Conservation (phyloP, 2,797 vertebrate genomes). For the Rallus crepitans region DNA sequence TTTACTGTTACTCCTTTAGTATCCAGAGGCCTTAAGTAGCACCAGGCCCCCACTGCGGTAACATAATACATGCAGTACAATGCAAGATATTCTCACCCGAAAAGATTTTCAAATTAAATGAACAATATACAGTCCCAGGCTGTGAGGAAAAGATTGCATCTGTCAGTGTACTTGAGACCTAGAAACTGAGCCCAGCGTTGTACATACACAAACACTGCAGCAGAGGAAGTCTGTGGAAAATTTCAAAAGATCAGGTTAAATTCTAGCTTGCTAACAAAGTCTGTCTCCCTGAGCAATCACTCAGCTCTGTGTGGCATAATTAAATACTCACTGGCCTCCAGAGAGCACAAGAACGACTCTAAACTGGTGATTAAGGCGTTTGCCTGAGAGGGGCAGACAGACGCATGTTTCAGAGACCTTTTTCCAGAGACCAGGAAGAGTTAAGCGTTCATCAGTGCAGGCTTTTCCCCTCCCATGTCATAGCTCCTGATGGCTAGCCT, state of each 20-base stretch:
- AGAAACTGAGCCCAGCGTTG: background rate
- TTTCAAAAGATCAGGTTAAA: background rate
- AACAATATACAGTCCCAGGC: background rate
- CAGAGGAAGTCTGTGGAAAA: background rate
- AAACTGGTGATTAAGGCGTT: constrained; percentile 16
- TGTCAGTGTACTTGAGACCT: background rate
- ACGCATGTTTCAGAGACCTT: background rate
- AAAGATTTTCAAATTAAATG: background rate
- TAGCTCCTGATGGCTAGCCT: background rate
- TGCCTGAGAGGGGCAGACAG: background rate
- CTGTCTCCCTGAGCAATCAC: background rate
- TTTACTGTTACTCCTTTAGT: background rate
- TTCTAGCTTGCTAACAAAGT: constrained; percentile 24
- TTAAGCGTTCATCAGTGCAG: background rate
- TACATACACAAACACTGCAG: background rate
- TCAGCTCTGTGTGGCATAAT: background rate
- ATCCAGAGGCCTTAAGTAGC: background rate
- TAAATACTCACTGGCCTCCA: constrained; percentile 21
- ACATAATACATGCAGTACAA: background rate
- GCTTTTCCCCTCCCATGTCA: background rate
- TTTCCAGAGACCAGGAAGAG: background rate
- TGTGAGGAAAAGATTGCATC: background rate
- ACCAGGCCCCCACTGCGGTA: background rate
- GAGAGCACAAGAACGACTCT: background rate
- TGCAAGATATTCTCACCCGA: background rate